A percentile compares a stretch with the other conserved stretches of the same genome.
Evolutionary conservation across 2,888 invertebrate species (phyloP).

Genomic region (Phytoseiulus persimilis): DNA sequence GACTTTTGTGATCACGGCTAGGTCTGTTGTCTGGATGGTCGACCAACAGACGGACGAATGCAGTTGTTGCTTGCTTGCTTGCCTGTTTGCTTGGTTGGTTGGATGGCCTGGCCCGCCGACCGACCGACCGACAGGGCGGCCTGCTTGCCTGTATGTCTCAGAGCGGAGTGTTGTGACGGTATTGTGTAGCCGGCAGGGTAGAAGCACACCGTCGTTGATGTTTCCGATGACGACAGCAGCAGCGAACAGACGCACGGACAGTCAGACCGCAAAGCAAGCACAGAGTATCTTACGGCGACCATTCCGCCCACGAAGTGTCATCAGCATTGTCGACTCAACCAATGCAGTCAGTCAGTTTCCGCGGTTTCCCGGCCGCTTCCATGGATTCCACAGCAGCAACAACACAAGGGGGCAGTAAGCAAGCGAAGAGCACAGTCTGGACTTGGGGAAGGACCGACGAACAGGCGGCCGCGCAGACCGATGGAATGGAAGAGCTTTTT

Average conservation of each 20-base stretch:
- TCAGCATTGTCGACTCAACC: not conserved
- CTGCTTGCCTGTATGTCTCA: not conserved
- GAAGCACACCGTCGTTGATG: not conserved
- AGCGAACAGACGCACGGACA: not conserved
- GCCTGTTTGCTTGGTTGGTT: not conserved
- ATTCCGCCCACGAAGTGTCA: slow-evolving; percentile 5
- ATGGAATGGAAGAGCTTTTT: not conserved
- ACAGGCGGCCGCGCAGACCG: not conserved
- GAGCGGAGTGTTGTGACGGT: not conserved
- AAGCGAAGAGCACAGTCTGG: not conserved
- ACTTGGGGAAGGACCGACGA: not conserved
- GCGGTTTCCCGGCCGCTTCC: not conserved
- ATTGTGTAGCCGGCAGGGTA: not conserved
- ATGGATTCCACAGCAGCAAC: not conserved
- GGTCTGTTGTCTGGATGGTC: slow-evolving; percentile 5
- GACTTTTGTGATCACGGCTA: not conserved
- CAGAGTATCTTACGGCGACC: not conserved
- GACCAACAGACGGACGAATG: not conserved
- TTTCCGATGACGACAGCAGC: not conserved
- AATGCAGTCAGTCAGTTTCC: not conserved
- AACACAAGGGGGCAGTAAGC: not conserved
- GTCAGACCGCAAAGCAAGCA: not conserved
- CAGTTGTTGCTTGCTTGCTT: slow-evolving; percentile 5
- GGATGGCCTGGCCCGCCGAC: not conserved
- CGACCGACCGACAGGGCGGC: not conserved